A percentile compares a stretch with the other conserved stretches of the same genome.
phyloP scores from a whole-genome alignment of 1,140 invertebrate genomes.

The Ceratosolen solmsi region DNA sequence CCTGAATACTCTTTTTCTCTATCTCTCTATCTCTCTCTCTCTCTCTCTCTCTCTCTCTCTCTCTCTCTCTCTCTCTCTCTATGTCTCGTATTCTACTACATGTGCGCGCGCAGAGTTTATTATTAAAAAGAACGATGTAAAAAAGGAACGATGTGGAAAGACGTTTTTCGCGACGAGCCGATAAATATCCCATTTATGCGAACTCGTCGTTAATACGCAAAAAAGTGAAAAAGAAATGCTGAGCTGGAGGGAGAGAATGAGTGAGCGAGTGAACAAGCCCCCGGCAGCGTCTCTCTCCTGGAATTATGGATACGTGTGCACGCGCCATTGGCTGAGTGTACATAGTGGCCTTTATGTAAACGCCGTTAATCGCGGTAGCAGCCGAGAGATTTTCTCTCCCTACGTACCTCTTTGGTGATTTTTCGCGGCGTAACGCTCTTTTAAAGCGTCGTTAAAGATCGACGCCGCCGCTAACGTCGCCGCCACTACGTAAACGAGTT shows the following conservation, averaged over 20 bases:
- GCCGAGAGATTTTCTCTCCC: neutral
- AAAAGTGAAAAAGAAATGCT: neutral
- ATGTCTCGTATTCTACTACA: neutral
- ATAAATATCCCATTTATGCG: constrained; percentile 36
- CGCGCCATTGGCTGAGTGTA: constrained; percentile 21
- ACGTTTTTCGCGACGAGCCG: constrained; percentile 9
- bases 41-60: neutral
- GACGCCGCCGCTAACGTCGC: constrained; percentile 3
- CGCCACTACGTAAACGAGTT: constrained; percentile 22
- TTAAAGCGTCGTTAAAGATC: constrained; percentile 42
- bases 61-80: neutral
- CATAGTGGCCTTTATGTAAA: neutral
- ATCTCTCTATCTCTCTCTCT: neutral
- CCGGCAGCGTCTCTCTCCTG: neutral
- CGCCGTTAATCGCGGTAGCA: constrained; percentile 38
- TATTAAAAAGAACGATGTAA: constrained; percentile 29
- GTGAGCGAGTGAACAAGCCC: neutral
- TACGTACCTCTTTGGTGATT: neutral
- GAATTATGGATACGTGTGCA: constrained; percentile 9
- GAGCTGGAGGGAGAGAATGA: neutral
- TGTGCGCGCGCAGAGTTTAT: neutral
- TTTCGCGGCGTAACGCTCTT: constrained; percentile 39
- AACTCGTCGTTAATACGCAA: neutral
- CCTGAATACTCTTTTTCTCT: constrained; percentile 1
- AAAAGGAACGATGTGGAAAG: neutral